Conservation (phyloP, 2,888 invertebrate genomes). For the Cremastinae sp. region DNA sequence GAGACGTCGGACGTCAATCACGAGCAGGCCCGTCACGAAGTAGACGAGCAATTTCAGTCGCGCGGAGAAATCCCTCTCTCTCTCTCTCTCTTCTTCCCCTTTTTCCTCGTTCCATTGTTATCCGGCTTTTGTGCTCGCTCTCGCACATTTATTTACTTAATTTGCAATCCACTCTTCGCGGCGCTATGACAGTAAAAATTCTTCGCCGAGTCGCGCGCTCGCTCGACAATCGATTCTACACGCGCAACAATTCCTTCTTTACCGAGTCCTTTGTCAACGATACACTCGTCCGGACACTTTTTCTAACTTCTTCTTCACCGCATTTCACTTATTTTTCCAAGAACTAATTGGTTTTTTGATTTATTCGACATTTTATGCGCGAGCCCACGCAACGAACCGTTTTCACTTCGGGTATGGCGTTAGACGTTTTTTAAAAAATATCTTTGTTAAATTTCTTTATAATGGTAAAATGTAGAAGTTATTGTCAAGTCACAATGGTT, state of each 20-base stretch:
- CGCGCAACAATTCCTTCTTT: too few relatives aligned
- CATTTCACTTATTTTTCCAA: too few relatives aligned
- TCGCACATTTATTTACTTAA: constrained; percentile 20
- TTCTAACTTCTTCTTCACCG: too few relatives aligned
- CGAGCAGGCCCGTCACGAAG: constrained; percentile 69
- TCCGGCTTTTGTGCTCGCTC: constrained; percentile 36
- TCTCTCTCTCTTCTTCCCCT: constrained; percentile 44
- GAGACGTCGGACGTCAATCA: constrained; percentile 76
- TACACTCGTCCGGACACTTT: too few relatives aligned
- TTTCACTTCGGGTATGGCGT: too few relatives aligned
- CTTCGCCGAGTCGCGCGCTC: constrained; percentile 50
- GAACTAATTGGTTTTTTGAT: too few relatives aligned
- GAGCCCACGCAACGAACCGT: too few relatives aligned
- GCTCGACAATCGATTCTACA: constrained; percentile 24
- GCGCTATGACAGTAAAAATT: too few relatives aligned
- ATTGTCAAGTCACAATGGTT: constrained; percentile 34
- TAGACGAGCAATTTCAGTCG: constrained; percentile 73
- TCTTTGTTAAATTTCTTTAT: background rate
- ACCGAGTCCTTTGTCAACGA: too few relatives aligned
- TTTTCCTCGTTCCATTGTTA: constrained; percentile 40
- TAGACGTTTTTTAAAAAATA: background rate
- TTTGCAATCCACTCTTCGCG: background rate
- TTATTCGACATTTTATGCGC: too few relatives aligned
- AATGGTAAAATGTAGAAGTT: too few relatives aligned
- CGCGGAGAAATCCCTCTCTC: constrained; percentile 58